phyloP scores from a whole-genome alignment of 2,113 vertebrate species.

The Tringa solitaria region DNA sequence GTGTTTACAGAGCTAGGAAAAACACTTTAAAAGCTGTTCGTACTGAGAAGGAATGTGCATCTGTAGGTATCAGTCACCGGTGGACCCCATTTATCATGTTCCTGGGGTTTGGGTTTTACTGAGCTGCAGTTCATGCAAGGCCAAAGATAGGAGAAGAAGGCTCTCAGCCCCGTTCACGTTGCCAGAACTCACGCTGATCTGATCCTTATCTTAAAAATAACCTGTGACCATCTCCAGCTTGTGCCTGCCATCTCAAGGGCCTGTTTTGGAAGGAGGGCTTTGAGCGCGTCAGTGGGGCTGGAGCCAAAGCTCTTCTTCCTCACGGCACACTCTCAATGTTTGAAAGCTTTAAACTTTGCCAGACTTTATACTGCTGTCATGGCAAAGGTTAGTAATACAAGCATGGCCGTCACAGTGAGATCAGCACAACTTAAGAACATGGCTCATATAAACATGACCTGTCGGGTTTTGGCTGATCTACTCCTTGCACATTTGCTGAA shows the following conservation, averaged over 20 bases:
- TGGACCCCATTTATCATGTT: not conserved
- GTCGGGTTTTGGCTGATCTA: fast-evolving
- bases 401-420: too few relatives aligned
- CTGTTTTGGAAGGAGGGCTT: not conserved
- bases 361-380: too few relatives aligned
- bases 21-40: not conserved
- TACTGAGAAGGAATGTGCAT: not conserved
- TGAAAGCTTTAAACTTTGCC: not conserved
- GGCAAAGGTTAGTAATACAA: not conserved
- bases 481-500: not conserved
- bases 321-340: not conserved
- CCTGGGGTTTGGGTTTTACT: not conserved
- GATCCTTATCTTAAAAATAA: not conserved
- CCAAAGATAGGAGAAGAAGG: not conserved
- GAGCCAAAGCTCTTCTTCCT: not conserved
- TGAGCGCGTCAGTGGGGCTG: fast-evolving
- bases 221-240: not conserved
- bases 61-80: not conserved
- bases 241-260: not conserved
- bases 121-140: not conserved
- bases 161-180: fast-evolving
- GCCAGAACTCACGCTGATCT: not conserved
- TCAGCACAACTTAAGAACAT: not conserved
- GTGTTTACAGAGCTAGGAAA: not conserved
- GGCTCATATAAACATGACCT: not conserved